Evolutionary conservation across 2,113 vertebrate genomes (phyloP), one percentile per base, ranked within the genome.

Genomic region (Agelaius tricolor): DNA sequence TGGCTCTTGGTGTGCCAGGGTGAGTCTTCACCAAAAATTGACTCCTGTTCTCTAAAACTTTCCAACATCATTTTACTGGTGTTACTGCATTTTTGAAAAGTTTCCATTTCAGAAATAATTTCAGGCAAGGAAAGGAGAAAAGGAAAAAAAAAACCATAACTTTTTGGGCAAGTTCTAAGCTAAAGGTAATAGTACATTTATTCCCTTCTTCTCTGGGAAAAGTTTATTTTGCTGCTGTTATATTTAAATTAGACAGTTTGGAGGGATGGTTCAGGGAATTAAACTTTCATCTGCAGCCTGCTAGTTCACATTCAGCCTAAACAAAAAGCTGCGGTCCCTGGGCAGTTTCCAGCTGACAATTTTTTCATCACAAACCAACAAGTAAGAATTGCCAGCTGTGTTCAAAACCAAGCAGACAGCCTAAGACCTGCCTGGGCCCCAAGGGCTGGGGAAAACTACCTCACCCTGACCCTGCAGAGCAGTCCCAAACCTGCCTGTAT

Each of bases 211-310:
- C 83, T 92, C 39, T 35, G 44, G 58, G 82, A 75, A 19, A 90
- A 90, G 68, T 90, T 96, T 96, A 73, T 78, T 94, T 95, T 96
- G 54, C 88, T 94, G 73, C 90, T 89, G 62, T 94, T 94, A 84
- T 87, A 97, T 96, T 95, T 92, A 97, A 94, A 94, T 94, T 61
- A 94, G 91, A 33, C 59, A 75, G 85, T 94, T 96, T 1, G 39
- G 76, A 92, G 54, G 66, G 46, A 82, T 87, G 31, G 90, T 78
- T 86, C 49, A 82, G 93, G 92, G 95, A 96, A 96, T 96, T 89
- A 62, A 75, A 72, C 90, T 94, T 96, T 97, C 83, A 87, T 95
- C 86, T 95, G 18, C 62, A 92, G 79, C 65, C 80, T 95, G 26
- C 73, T 84, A 72, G 76, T 82, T 95, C 35, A 1, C 74, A 87